A percentile compares a stretch with the other conserved stretches of the same genome.
Conservation (phyloP, 2,888 invertebrate genomes). For the Mesorhabditis spiculigera region DNA sequence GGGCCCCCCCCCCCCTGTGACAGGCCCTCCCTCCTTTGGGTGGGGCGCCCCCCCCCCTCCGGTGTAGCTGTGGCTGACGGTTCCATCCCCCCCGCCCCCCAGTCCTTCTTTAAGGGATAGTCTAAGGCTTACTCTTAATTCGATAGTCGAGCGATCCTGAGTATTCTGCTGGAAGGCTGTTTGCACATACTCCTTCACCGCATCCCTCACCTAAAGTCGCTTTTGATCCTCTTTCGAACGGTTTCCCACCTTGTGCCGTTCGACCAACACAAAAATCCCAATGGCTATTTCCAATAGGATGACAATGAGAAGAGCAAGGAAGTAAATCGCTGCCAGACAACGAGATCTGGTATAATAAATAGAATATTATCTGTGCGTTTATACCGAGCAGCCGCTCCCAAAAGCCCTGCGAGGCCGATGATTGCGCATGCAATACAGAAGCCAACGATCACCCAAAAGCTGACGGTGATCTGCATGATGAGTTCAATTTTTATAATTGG, state of each 20-base stretch:
- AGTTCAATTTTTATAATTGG: too few species aligned
- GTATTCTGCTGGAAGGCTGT: constrained; percentile 28
- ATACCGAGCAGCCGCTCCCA: constrained; percentile 15
- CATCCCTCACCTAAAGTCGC: constrained; percentile 25
- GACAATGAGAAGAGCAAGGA: constrained; percentile 33
- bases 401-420: constrained; percentile 43
- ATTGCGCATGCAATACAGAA: constrained; percentile 40
- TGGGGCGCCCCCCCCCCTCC: too few species aligned
- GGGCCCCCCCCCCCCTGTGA: too few species aligned
- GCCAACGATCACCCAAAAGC: constrained; percentile 50
- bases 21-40: too few species aligned
- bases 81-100: too few species aligned
- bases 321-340: constrained; percentile 16
- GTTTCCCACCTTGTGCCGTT: constrained; percentile 22
- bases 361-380: constrained; percentile 11
- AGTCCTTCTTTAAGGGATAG: too few species aligned
- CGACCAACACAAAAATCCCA: constrained; percentile 42
- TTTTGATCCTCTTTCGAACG: constrained; percentile 8
- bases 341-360: not conserved
- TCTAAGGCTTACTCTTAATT: constrained; percentile 14
- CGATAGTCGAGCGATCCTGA: constrained; percentile 24
- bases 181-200: constrained; percentile 35
- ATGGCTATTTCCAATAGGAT: constrained; percentile 46
- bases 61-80: too few species aligned
- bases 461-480: constrained; percentile 35